These are phyloP conservation scores for Orthonyx spaldingii DNA, from an alignment of 2,113 vertebrate genomes.

Conservation along the genomic window DNA sequence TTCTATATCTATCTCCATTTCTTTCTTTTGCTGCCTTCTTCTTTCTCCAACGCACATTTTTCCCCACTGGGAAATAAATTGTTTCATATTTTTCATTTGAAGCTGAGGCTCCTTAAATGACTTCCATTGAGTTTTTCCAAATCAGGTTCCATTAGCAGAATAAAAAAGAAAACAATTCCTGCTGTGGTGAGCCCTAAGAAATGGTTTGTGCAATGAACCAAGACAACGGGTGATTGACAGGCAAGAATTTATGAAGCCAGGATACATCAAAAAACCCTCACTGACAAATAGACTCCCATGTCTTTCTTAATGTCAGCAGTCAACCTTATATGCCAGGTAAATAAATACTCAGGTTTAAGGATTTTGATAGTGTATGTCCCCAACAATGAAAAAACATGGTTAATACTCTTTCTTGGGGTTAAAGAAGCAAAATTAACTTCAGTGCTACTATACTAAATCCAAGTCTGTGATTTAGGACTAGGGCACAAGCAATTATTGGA, in stretches of 20 bases:
- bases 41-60: slow-evolving; percentile 19
- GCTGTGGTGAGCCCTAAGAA: slow-evolving; percentile 27
- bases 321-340: neutral
- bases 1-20: slow-evolving; percentile 19
- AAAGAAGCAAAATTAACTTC: neutral
- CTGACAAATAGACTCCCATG: neutral
- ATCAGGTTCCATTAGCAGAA: slow-evolving; percentile 33
- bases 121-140: slow-evolving; percentile 34
- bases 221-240: slow-evolving; percentile 38
- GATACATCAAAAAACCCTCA: neutral
- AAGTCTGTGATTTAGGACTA: neutral
- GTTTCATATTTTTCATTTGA: slow-evolving; percentile 37
- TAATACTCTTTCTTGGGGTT: neutral
- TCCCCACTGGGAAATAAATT: slow-evolving; percentile 26
- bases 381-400: neutral
- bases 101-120: neutral
- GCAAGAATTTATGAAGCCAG: neutral
- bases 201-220: slow-evolving; percentile 9
- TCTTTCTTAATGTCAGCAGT: neutral
- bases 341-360: neutral
- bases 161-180: slow-evolving; percentile 43
- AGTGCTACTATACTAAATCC: neutral
- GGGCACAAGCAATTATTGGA: neutral
- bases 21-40: neutral
- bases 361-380: neutral